Conservation (phyloP, 2,113 vertebrate species). For the Garra rufa region DNA sequence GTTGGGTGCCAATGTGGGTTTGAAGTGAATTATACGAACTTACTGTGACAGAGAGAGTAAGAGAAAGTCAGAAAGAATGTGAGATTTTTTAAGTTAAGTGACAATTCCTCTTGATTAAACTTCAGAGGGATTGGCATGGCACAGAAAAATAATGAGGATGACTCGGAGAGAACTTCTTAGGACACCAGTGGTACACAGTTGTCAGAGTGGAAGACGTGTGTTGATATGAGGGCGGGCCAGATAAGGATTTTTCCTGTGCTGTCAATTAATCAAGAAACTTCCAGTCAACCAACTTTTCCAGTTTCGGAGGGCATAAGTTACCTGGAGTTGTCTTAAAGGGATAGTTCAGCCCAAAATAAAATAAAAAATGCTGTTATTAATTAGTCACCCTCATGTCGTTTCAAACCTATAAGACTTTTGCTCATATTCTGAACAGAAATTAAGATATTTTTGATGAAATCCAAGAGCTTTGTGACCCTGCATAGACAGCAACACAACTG, state of each 20-base stretch:
- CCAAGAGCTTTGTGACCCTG: too few species aligned
- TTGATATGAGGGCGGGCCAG: constrained; percentile 11
- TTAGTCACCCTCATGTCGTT: too few species aligned
- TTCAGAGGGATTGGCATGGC: constrained; percentile 7
- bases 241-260: constrained; percentile 12
- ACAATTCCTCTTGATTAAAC: constrained; percentile 22
- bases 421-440: too few species aligned
- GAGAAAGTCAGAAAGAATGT: constrained; percentile 8
- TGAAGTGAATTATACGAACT: neutral
- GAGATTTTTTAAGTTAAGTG: constrained; percentile 29
- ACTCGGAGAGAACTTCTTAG: constrained; percentile 5
- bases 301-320: neutral
- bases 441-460: too few species aligned
- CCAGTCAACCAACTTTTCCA: neutral
- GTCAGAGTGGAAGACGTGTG: neutral
- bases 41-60: neutral
- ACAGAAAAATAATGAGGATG: constrained; percentile 33
- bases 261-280: neutral
- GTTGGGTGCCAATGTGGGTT: neutral
- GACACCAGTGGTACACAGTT: constrained; percentile 4
- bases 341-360: too few species aligned
- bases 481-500: too few species aligned
- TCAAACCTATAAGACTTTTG: too few species aligned
- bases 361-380: too few species aligned
- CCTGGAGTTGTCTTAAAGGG: neutral